Evolutionary conservation across 2,797 vertebrate genomes (phyloP).

Genomic region (Morelia viridis): DNA sequence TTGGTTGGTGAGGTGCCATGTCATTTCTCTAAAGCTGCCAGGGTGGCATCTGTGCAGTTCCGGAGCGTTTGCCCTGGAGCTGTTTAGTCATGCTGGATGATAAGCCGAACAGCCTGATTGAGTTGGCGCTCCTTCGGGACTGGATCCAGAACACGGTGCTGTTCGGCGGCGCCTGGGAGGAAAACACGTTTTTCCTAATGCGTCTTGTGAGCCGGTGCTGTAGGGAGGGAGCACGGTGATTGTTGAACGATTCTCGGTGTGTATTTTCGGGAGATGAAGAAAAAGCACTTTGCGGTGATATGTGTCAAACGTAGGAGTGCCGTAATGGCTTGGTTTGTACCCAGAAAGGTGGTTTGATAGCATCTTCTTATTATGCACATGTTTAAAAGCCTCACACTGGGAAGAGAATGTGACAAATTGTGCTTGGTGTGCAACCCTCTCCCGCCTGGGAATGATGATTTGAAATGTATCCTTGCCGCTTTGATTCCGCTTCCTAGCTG

Average conservation of each 20-base stretch:
- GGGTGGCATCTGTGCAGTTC: slow-evolving; percentile 53
- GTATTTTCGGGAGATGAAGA: slow-evolving; percentile 57
- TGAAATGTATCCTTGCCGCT: background rate
- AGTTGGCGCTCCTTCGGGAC: slow-evolving; percentile 67
- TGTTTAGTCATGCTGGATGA: slow-evolving; percentile 60
- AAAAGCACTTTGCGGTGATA: slow-evolving; percentile 50
- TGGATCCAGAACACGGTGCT: slow-evolving; percentile 51
- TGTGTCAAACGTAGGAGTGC: background rate
- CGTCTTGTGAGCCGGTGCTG: slow-evolving; percentile 54
- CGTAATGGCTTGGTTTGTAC: slow-evolving; percentile 4
- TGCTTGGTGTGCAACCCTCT: slow-evolving; percentile 20
- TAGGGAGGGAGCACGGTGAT: slow-evolving; percentile 55
- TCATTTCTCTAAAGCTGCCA: slow-evolving; percentile 39
- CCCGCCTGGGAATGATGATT: background rate
- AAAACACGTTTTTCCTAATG: slow-evolving; percentile 67
- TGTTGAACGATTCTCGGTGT: slow-evolving; percentile 58
- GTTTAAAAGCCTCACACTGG: slow-evolving; percentile 12
- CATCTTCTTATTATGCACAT: background rate
- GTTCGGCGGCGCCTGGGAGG: slow-evolving; percentile 62
- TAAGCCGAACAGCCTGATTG: slow-evolving; percentile 62
- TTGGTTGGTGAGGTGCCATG: slow-evolving; percentile 49
- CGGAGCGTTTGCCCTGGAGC: slow-evolving; percentile 61
- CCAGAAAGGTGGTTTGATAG: slow-evolving; percentile 22
- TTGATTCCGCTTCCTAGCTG: background rate
- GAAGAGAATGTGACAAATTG: background rate